Evolutionary conservation across 2,113 vertebrate species (phyloP).

Genomic region (Alethe castanea): DNA sequence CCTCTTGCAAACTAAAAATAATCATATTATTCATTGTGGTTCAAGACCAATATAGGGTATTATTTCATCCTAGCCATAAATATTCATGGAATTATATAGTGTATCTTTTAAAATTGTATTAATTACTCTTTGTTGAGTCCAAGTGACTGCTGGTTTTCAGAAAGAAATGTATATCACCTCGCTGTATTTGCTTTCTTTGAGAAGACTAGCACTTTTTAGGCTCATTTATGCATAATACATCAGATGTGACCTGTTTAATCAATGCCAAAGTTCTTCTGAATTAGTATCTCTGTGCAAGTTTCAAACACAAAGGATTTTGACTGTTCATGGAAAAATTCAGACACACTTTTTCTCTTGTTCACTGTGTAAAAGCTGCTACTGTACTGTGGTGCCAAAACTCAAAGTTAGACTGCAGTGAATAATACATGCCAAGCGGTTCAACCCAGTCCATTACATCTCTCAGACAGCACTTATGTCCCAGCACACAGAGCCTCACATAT

Average conservation of each 20-base stretch:
- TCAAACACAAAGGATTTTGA: conserved; percentile 62
- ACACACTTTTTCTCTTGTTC: conserved; percentile 25
- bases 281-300: conserved; percentile 20
- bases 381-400: conserved; percentile 46
- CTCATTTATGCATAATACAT: conserved; percentile 58
- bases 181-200: neutral
- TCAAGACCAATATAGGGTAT: conserved; percentile 52
- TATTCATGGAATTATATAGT: conserved; percentile 41
- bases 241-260: conserved; percentile 63
- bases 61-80: conserved; percentile 61
- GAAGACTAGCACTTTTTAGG: conserved; percentile 32
- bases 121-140: conserved; percentile 68
- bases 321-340: conserved; percentile 59
- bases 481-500: neutral
- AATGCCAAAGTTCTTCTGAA: conserved; percentile 52
- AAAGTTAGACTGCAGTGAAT: conserved; percentile 52
- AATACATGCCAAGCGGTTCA: conserved; percentile 35
- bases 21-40: conserved; percentile 74
- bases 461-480: neutral
- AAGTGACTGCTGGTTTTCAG: conserved; percentile 52
- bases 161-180: conserved; percentile 23
- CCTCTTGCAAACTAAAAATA: conserved; percentile 76
- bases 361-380: conserved; percentile 21
- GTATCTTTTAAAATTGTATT: conserved; percentile 59
- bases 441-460: neutral